Conservation (phyloP, 1,140 invertebrate species). For the Ceratosolen solmsi region DNA sequence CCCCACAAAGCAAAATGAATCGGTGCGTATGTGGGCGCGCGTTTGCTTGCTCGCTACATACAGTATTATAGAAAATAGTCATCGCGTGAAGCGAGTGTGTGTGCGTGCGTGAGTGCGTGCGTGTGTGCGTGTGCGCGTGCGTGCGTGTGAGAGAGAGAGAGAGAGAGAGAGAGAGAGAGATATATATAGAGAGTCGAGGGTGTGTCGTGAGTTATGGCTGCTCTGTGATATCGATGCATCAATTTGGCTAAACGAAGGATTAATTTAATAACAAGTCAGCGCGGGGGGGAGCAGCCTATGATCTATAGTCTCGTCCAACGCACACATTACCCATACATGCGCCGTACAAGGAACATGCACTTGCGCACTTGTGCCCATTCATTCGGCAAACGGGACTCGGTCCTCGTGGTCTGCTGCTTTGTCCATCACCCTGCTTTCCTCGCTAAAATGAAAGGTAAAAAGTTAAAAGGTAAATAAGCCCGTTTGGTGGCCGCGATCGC, state of each 20-base stretch:
- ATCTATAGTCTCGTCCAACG: constrained; percentile 26
- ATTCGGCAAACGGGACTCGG: not conserved
- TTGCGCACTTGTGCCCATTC: constrained; percentile 17
- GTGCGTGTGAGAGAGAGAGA: constrained; percentile 21
- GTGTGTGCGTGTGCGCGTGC: constrained; percentile 29
- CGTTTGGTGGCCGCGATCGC: not conserved
- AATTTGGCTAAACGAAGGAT: constrained; percentile 75
- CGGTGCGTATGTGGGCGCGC: constrained; percentile 47
- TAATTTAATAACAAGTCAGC: constrained; percentile 74
- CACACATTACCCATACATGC: not conserved
- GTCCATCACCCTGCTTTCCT: not conserved
- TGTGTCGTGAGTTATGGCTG: constrained; percentile 72
- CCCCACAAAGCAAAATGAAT: constrained; percentile 41
- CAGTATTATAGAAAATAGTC: constrained; percentile 45
- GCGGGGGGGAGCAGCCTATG: constrained; percentile 12
- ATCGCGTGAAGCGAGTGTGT: constrained; percentile 10
- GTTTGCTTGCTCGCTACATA: not conserved
- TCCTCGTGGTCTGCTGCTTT: not conserved
- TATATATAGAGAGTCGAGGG: constrained; percentile 51
- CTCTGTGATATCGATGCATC: constrained; percentile 74
- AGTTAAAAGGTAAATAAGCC: not conserved
- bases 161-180: not conserved
- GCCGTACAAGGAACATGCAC: not conserved
- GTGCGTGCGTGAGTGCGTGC: constrained; percentile 52
- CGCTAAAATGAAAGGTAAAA: not conserved